These are phyloP conservation scores for Zeuzera pyrina DNA, from an alignment of 2,888 invertebrate species.

Conservation along the genomic window DNA sequence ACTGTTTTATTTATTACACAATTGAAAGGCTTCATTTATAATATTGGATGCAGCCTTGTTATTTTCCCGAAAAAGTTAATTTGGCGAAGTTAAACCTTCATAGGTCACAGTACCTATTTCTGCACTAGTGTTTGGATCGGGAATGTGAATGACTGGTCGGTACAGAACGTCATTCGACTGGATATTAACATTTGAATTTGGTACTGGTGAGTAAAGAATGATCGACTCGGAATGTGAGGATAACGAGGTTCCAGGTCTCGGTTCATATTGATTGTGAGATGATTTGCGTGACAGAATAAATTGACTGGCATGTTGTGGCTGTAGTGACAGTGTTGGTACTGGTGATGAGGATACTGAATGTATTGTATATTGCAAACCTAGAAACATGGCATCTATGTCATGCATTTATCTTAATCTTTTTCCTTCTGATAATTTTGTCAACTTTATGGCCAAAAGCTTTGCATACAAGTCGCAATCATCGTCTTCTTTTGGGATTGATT, in stretches of 20 bases:
- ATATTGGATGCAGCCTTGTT: too few species aligned
- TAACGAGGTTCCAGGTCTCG: slow-evolving; percentile 6
- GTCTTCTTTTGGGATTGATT: too few species aligned
- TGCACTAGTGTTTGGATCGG: slow-evolving; percentile 7
- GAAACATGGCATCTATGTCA: slow-evolving; percentile 13
- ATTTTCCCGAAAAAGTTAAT: too few species aligned
- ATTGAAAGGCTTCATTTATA: too few species aligned
- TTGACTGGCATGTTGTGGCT: too few species aligned
- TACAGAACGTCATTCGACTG: slow-evolving; percentile 6
- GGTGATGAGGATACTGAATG: too few species aligned
- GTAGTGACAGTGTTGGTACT: too few species aligned
- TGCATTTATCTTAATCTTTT: slow-evolving; percentile 15
- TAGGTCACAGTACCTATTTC: slow-evolving; percentile 5
- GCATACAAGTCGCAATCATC: slow-evolving; percentile 12
- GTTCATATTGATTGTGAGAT: slow-evolving; percentile 5
- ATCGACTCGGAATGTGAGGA: slow-evolving; percentile 6
- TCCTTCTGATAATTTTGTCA: slow-evolving; percentile 14
- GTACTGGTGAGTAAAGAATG: slow-evolving; percentile 2
- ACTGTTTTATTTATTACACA: too few species aligned
- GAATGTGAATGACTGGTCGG: slow-evolving; percentile 8
- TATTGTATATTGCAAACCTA: too few species aligned
- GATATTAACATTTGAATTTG: slow-evolving; percentile 3
- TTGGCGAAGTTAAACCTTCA: slow-evolving; percentile 7
- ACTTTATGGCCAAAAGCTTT: slow-evolving; percentile 13
- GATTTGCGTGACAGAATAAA: slow-evolving; percentile 7